These are phyloP conservation scores for Erythrocercus mccallii DNA, from an alignment of 2,113 vertebrate species.

Conservation along the genomic window DNA sequence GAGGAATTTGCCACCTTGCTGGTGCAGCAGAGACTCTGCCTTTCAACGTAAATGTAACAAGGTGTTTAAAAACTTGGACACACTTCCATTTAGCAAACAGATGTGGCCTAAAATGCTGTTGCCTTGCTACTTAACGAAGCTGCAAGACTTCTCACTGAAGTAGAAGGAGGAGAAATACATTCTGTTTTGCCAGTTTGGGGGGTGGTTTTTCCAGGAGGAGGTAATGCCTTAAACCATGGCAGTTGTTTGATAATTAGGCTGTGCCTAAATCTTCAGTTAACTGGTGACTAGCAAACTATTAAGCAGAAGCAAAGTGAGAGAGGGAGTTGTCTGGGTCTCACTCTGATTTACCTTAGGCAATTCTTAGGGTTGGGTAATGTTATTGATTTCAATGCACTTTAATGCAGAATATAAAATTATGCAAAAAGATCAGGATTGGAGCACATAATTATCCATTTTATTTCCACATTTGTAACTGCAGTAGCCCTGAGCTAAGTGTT, in stretches of 20 bases:
- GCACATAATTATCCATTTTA: background rate
- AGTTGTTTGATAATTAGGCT: background rate
- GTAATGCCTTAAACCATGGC: background rate
- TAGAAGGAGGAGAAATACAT: background rate
- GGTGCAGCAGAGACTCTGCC: background rate
- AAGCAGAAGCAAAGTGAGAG: background rate
- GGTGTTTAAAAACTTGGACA: constrained; percentile 43
- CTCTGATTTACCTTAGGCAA: background rate
- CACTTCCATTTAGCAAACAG: constrained; percentile 42
- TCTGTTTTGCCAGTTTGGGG: background rate
- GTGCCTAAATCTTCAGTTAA: background rate
- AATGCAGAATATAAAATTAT: background rate
- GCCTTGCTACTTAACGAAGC: background rate
- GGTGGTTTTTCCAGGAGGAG: background rate
- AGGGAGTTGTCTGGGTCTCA: background rate
- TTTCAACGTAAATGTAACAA: background rate
- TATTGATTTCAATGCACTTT: background rate
- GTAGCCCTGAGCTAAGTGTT: background rate
- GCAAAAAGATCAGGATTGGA: background rate
- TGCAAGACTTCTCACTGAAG: background rate
- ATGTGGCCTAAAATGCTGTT: constrained; percentile 17
- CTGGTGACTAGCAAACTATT: background rate
- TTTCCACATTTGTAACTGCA: background rate
- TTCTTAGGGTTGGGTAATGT: background rate
- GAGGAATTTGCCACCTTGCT: constrained; percentile 43